These are phyloP conservation scores for Phymastichus coffea DNA, from an alignment of 1,140 invertebrate genomes.

Conservation along the genomic window DNA sequence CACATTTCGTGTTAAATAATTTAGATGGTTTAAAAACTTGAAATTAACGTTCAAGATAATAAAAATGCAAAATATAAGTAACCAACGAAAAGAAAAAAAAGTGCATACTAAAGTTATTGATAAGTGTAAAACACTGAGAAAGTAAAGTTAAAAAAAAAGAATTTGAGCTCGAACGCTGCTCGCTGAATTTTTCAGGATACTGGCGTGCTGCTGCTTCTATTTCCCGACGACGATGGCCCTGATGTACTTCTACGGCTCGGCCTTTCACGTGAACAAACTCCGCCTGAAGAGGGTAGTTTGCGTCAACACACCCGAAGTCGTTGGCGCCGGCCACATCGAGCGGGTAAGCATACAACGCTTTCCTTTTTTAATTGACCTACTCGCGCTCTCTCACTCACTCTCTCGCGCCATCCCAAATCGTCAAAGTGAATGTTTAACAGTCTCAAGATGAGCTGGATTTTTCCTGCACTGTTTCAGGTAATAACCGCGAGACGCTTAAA, in stretches of 20 bases:
- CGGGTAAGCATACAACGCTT: conserved; percentile 57
- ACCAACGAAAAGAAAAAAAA: background rate
- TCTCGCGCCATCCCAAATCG: too few relatives aligned
- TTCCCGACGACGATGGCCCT: conserved; percentile 86
- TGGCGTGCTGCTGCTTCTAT: conserved; percentile 82
- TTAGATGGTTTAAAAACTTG: too few relatives aligned
- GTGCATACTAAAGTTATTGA: background rate
- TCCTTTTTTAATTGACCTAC: conserved; percentile 28
- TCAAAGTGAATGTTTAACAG: too few relatives aligned
- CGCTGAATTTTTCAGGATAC: conserved; percentile 60
- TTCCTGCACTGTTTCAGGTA: too few relatives aligned
- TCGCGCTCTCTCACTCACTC: too few relatives aligned
- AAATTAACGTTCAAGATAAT: too few relatives aligned
- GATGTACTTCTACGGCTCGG: conserved; percentile 87
- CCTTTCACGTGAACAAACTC: conserved; percentile 81
- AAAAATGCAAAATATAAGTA: background rate
- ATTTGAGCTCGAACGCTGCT: background rate
- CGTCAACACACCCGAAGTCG: conserved; percentile 54
- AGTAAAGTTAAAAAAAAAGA: background rate
- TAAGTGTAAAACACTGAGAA: too few relatives aligned
- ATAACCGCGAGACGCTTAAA: too few relatives aligned
- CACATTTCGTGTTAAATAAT: too few relatives aligned
- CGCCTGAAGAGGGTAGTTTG: conserved; percentile 63
- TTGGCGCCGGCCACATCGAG: conserved; percentile 56
- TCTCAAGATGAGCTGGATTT: too few relatives aligned